phyloP scores from a whole-genome alignment of 2,888 invertebrate genomes.

The Nomada ruficornis region DNA sequence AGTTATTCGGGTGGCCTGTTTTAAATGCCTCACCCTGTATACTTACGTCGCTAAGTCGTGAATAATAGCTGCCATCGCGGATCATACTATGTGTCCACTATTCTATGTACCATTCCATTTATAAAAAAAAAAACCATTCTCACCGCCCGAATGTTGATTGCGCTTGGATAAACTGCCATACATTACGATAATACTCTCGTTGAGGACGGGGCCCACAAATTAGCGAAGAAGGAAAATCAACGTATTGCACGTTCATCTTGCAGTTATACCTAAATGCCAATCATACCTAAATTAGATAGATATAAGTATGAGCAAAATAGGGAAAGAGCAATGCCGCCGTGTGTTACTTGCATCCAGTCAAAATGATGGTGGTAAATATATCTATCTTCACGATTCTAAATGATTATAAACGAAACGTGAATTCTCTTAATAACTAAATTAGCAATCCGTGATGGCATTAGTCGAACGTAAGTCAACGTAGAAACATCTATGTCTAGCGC shows the following conservation, averaged over 20 bases:
- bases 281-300: not conserved
- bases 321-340: not conserved
- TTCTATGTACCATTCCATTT: not conserved
- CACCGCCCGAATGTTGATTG: not conserved
- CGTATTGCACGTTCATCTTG: slow-evolving; percentile 6
- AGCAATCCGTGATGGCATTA: slow-evolving; percentile 16
- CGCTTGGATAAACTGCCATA: not conserved
- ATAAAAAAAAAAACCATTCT: not conserved
- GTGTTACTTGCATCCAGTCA: slow-evolving; percentile 15
- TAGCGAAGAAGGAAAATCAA: not conserved
- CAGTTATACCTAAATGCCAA: not conserved
- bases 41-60: slow-evolving; percentile 5
- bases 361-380: slow-evolving; percentile 17
- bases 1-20: too few relatives aligned
- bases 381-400: slow-evolving; percentile 16
- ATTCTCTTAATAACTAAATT: not conserved
- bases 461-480: slow-evolving; percentile 12
- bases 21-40: not conserved
- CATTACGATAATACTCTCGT: not conserved
- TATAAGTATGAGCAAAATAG: not conserved
- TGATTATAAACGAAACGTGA: slow-evolving; percentile 12
- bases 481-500: slow-evolving; percentile 36
- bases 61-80: slow-evolving; percentile 37
- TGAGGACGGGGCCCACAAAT: not conserved
- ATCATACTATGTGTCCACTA: slow-evolving; percentile 3